These are phyloP conservation scores for Drosophila suboccidentalis DNA, from an alignment of 2,888 invertebrate species.

Conservation along the genomic window DNA sequence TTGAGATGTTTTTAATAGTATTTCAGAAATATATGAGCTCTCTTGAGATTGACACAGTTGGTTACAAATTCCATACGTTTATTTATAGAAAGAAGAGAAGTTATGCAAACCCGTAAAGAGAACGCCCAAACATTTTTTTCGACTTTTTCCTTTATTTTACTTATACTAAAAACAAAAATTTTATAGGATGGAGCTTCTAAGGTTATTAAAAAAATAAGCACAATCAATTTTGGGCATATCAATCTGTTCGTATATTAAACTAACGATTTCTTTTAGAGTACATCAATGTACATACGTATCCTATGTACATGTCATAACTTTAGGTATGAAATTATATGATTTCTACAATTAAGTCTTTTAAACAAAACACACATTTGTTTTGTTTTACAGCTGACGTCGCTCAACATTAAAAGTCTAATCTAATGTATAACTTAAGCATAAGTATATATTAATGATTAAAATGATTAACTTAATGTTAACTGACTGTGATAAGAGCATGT, in stretches of 20 bases:
- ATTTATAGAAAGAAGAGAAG: too few relatives aligned
- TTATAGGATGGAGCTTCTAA: conserved; percentile 24
- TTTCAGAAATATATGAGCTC: too few relatives aligned
- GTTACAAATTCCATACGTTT: too few relatives aligned
- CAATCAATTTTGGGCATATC: conserved; percentile 16
- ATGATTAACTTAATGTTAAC: conserved; percentile 23
- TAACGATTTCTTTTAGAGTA: conserved; percentile 21
- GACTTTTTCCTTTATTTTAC: conserved; percentile 30
- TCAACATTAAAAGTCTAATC: conserved; percentile 6
- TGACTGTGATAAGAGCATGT: conserved; percentile 1
- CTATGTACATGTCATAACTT: conserved; percentile 26
- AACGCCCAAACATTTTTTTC: not conserved
- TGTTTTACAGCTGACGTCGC: conserved; percentile 17
- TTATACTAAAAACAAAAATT: conserved; percentile 50
- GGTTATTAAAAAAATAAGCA: conserved; percentile 17
- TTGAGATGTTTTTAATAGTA: too few relatives aligned
- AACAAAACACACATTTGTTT: conserved; percentile 40
- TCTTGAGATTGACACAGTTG: too few relatives aligned
- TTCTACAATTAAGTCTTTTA: conserved; percentile 40
- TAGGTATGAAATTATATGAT: conserved; percentile 18
- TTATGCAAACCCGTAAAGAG: not conserved
- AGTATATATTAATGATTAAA: conserved; percentile 17
- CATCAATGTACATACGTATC: conserved; percentile 26
- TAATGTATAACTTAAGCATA: conserved; percentile 19
- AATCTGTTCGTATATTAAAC: conserved; percentile 19